These are phyloP conservation scores for Thalassarche chlororhynchos DNA, from an alignment of 2,113 vertebrate species.

Conservation along the genomic window DNA sequence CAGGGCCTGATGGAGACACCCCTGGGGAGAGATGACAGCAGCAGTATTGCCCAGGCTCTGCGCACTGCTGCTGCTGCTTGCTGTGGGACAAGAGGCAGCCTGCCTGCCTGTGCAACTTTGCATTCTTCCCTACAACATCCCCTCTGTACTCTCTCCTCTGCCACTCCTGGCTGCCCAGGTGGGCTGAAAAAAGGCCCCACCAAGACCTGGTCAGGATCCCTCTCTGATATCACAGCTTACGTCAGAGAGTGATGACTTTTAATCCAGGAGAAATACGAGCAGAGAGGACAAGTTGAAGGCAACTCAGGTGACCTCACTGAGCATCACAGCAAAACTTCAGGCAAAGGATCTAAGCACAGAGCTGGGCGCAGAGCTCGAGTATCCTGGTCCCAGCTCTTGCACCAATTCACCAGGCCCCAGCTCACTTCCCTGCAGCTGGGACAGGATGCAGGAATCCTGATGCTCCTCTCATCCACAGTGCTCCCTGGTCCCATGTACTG, in stretches of 20 bases:
- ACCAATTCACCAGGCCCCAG: not conserved
- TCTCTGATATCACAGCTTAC: not conserved
- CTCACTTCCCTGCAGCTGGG: not conserved
- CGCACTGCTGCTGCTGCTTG: not conserved
- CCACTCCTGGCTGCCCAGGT: not conserved
- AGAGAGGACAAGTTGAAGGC: not conserved
- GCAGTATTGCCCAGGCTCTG: not conserved
- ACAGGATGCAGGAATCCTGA: not conserved
- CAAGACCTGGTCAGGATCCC: too few species aligned
- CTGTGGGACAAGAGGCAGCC: not conserved
- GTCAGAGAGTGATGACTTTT: not conserved
- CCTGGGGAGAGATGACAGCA: conserved; percentile 68
- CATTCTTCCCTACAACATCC: not conserved
- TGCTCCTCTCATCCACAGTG: not conserved
- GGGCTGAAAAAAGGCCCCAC: not conserved
- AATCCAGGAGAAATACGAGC: not conserved
- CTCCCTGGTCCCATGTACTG: not conserved
- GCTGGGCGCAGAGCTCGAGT: not conserved
- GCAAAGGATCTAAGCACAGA: not conserved
- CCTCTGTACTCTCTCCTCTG: not conserved
- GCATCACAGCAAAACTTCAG: not conserved
- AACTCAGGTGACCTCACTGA: not conserved
- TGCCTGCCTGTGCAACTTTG: not conserved
- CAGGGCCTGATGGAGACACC: conserved; percentile 89
- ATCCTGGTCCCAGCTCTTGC: not conserved